These are phyloP conservation scores for Watsonalla binaria DNA, from an alignment of 2,888 invertebrate species.

Conservation along the genomic window DNA sequence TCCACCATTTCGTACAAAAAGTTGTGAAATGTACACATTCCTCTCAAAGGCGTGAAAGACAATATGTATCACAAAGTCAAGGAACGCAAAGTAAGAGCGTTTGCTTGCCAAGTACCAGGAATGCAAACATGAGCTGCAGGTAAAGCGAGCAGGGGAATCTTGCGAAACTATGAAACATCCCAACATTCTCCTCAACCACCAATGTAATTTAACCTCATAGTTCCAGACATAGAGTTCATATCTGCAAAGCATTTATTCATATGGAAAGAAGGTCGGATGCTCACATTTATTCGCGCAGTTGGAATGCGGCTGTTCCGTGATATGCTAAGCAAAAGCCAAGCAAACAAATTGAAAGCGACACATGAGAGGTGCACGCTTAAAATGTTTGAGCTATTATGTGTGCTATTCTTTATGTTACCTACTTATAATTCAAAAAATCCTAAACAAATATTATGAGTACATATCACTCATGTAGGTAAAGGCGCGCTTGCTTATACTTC, in stretches of 20 bases:
- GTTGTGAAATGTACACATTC: conserved; percentile 51
- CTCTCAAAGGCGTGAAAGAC: conserved; percentile 61
- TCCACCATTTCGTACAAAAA: conserved; percentile 32
- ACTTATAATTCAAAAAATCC: too few relatives aligned
- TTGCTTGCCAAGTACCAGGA: conserved; percentile 64
- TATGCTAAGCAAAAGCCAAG: conserved; percentile 71
- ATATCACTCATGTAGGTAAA: too few relatives aligned
- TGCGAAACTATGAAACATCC: conserved; percentile 16
- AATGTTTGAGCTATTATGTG: conserved; percentile 23
- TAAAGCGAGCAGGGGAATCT: conserved; percentile 48
- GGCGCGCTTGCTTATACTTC: too few relatives aligned
- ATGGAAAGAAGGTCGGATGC: conserved; percentile 46
- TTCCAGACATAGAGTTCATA: conserved; percentile 6
- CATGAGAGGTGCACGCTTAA: conserved; percentile 39
- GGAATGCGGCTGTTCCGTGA: conserved; percentile 65
- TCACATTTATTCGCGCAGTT: conserved; percentile 57
- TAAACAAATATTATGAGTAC: too few relatives aligned
- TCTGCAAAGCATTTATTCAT: conserved; percentile 1
- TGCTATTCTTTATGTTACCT: too few relatives aligned
- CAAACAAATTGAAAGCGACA: conserved; percentile 67
- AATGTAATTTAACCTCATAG: conserved; percentile 15
- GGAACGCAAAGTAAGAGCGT: conserved; percentile 65
- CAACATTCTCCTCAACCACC: conserved; percentile 9
- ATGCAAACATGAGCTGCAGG: conserved; percentile 61
- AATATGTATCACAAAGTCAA: conserved; percentile 64